Evolutionary conservation across 2,113 vertebrate species (phyloP).

Genomic region (Sarotherodon lohbergeri): DNA sequence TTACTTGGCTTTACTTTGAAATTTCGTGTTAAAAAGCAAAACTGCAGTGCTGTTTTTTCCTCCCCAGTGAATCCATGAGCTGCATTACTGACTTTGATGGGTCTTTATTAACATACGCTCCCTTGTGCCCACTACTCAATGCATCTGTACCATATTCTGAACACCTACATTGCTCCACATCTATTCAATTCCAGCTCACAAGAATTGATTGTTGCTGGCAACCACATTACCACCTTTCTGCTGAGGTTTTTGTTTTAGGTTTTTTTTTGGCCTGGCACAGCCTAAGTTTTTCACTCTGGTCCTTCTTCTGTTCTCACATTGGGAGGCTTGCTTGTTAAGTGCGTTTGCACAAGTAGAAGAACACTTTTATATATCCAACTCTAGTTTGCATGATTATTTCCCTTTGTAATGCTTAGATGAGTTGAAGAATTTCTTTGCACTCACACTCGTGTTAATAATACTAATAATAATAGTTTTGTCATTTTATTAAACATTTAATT

Average conservation of each 20-base stretch:
- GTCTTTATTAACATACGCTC: not conserved
- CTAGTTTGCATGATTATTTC: not conserved
- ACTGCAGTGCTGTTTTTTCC: not conserved
- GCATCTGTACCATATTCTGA: not conserved
- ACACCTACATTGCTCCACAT: not conserved
- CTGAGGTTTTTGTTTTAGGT: not conserved
- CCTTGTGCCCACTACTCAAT: not conserved
- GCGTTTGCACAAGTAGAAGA: not conserved
- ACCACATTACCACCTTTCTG: not conserved
- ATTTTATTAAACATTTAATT: not conserved
- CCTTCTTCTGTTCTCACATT: not conserved
- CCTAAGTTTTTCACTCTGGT: not conserved
- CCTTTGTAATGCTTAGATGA: not conserved
- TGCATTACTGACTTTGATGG: not conserved
- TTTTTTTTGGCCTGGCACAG: not conserved
- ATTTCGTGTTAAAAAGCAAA: not conserved
- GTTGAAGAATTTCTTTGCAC: not conserved
- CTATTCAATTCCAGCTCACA: not conserved
- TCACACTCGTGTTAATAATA: not conserved
- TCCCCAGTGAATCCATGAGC: not conserved
- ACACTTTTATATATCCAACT: not conserved
- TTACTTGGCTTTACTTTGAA: not conserved
- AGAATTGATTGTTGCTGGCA: conserved; percentile 8
- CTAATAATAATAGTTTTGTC: not conserved
- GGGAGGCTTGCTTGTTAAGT: not conserved